These are phyloP conservation scores for Pomatorhinus ruficollis DNA, from an alignment of 2,113 vertebrate genomes.

Conservation along the genomic window DNA sequence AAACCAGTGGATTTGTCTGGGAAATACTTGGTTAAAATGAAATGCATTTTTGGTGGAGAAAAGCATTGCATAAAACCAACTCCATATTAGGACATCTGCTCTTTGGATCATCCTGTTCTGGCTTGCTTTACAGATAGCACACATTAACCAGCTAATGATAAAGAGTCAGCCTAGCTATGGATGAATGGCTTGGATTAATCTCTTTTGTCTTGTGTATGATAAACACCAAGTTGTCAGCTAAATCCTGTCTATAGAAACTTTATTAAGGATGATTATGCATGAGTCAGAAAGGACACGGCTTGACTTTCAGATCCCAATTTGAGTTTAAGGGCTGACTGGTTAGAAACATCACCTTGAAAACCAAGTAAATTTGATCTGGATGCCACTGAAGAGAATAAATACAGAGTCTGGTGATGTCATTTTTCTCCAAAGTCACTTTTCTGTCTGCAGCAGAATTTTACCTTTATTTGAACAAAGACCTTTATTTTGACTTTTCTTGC, in stretches of 20 bases:
- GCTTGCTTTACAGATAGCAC: neutral
- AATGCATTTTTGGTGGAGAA: neutral
- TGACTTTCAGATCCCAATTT: slow-evolving; percentile 55
- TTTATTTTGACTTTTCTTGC: slow-evolving; percentile 1
- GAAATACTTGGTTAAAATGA: neutral
- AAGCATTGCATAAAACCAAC: neutral
- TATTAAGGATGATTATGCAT: slow-evolving; percentile 39
- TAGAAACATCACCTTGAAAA: slow-evolving; percentile 57
- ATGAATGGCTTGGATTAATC: slow-evolving; percentile 45
- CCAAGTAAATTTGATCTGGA: slow-evolving; percentile 42
- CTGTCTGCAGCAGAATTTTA: neutral
- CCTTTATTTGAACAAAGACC: neutral
- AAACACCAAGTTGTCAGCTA: slow-evolving; percentile 55
- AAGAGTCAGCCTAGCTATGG: slow-evolving; percentile 27
- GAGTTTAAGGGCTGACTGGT: slow-evolving; percentile 42
- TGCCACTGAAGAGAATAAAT: slow-evolving; percentile 28
- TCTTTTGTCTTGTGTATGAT: slow-evolving; percentile 31
- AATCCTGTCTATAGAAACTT: slow-evolving; percentile 38
- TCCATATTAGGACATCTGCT: neutral
- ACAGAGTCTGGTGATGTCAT: neutral
- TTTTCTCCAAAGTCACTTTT: slow-evolving; percentile 32
- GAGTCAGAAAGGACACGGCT: slow-evolving; percentile 53
- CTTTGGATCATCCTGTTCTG: neutral
- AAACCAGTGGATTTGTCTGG: neutral
- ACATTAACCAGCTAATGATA: slow-evolving; percentile 16